Base-by-base conservation (phyloP, 2,888 invertebrate genomes). In the Lasioglossum pauxillum region DNA sequence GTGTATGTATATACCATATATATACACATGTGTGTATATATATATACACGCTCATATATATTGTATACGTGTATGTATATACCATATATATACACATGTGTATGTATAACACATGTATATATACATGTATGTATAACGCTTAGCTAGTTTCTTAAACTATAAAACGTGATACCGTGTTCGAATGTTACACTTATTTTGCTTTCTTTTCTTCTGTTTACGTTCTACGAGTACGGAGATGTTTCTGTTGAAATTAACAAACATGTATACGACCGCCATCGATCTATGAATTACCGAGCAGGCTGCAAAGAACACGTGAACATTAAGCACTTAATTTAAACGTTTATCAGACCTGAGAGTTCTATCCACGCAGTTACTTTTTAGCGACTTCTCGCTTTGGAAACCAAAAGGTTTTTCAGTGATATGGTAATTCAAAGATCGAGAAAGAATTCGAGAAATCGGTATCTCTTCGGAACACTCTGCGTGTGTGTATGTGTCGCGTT, bases 291-390 rank as follows among this genome's bases (percentile, higher is more conserved):
- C 85, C 91, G 78, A 80, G 46, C 71, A 76, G 84, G 88, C 89
- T 90, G 84, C 88, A 90, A 92, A 92, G 90, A 89, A 91, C 90
- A 91, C 91, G 90, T 92, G 92, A 91, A 92, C 83, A 92, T 91
- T 91, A 91, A 91, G 84, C 91, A 86, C 88, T 89, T 87, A 89
- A 91, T 91, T 90, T 87, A 89, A 92, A 90, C 82, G 86, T 90
- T 87, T 90, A 89, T 92, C 84, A 88, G 87, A 91, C 91, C 92
- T 92, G 92, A 92, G 92, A 92, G 82, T 90, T 89, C 87, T 86
- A 92, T 92, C 88, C 91, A 92, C 92, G 90, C 90, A 89, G 91
- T 90, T 74, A 89, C 90, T 90, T 91, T 92, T 91, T 91, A 91
- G 88, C 91, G 84, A 86, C 77, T 86, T 85, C 71, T 89, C 72